Conservation (phyloP, 2,797 vertebrate genomes). For the Serranus cabrilla region DNA sequence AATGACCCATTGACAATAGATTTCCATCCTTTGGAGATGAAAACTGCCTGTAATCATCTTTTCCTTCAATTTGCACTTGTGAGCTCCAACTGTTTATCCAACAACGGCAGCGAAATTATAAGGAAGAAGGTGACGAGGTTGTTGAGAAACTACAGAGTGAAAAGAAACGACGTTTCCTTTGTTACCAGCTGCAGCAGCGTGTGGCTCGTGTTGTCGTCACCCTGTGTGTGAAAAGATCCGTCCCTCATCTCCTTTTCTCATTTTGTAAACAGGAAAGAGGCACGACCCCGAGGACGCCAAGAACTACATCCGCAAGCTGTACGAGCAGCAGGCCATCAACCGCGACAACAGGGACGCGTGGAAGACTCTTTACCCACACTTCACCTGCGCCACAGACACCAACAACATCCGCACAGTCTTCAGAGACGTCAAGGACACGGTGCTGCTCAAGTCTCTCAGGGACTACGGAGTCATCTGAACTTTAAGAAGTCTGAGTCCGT, state of each 20-base stretch:
- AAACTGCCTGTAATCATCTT: constrained; percentile 1
- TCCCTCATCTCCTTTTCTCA: not conserved
- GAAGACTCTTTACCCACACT: constrained; percentile 86
- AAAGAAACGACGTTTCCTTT: not conserved
- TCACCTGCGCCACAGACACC: constrained; percentile 89
- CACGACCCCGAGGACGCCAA: constrained; percentile 75
- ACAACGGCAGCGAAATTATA: not conserved
- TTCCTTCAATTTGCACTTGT: constrained; percentile 10
- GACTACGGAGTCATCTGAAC: constrained; percentile 85
- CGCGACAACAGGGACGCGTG: constrained; percentile 61
- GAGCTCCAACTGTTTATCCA: not conserved
- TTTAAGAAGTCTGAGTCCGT: not conserved
- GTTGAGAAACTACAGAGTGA: not conserved
- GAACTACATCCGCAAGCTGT: constrained; percentile 81
- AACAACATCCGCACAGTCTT: constrained; percentile 87
- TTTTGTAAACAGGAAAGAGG: constrained; percentile 70
- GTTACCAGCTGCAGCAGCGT: not conserved
- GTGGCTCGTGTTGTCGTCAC: too few species aligned
- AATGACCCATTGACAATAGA: not conserved
- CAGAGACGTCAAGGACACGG: constrained; percentile 83
- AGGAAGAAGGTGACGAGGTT: not conserved
- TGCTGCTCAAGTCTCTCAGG: constrained; percentile 82
- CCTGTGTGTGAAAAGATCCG: too few species aligned
- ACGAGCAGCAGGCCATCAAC: constrained; percentile 78
- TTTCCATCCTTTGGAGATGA: not conserved